Percentiles rank a stretch among this genome's conserved stretches.
These are phyloP conservation scores for Podargus strigoides DNA, from an alignment of 2,797 vertebrate genomes.

Conservation along the genomic window DNA sequence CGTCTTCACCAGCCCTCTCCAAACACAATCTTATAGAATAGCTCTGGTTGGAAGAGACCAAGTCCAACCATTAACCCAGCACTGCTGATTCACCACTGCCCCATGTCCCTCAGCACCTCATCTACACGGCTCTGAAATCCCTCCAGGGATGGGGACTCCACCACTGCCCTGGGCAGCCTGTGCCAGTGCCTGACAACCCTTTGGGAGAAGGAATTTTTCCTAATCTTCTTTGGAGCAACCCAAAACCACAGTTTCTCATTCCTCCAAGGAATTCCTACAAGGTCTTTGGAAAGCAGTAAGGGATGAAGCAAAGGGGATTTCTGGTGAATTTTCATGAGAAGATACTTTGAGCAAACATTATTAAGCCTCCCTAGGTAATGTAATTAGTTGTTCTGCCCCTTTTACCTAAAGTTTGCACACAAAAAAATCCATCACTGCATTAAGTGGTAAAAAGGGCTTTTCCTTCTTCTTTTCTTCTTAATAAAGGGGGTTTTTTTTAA, in stretches of 20 bases:
- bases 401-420: not conserved
- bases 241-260: accelerated
- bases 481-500: not conserved
- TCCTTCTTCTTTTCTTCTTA: not conserved
- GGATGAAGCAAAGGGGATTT: not conserved
- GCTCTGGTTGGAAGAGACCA: too few species aligned
- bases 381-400: slow-evolving; percentile 19
- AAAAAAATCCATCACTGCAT: not conserved
- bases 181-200: too few species aligned
- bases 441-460: not conserved
- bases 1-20: not conserved
- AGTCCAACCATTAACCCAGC: too few species aligned
- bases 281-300: not conserved
- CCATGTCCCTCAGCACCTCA: too few species aligned
- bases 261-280: not conserved
- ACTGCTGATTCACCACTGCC: too few species aligned
- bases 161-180: too few species aligned
- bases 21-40: too few species aligned
- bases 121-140: too few species aligned
- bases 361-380: slow-evolving; percentile 13
- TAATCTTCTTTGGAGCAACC: accelerated
- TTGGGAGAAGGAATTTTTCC: too few species aligned
- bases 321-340: not conserved
- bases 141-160: too few species aligned
- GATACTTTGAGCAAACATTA: slow-evolving; percentile 34